Evolutionary conservation across 2,888 invertebrate species (phyloP).

Genomic region (Lymantria monacha): DNA sequence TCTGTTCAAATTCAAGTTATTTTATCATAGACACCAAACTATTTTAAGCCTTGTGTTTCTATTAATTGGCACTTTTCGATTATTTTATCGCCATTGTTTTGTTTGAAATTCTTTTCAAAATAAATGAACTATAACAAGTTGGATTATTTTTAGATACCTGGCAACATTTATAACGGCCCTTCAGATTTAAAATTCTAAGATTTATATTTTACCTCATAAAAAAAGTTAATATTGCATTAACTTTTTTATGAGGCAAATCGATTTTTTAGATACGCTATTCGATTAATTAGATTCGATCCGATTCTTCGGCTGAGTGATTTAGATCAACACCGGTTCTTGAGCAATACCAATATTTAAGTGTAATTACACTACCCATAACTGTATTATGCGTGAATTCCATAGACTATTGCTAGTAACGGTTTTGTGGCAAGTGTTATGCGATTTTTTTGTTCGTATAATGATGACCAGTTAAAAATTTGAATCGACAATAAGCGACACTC

Average conservation of each 20-base stretch:
- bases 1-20: no score
- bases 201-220: neutral
- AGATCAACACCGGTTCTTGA: conserved; percentile 8
- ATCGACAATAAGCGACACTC: no score
- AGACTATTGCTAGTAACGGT: neutral
- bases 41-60: no score
- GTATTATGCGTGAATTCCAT: conserved; percentile 1
- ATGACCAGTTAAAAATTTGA: no score
- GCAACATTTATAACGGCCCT: neutral
- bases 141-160: no score
- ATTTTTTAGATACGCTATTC: conserved; percentile 9
- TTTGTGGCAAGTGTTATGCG: neutral
- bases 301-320: conserved; percentile 14
- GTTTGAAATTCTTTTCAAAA: no score
- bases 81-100: no score
- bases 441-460: no score
- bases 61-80: no score
- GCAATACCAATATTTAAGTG: conserved; percentile 21
- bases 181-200: neutral
- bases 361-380: conserved; percentile 20
- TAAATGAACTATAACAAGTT: no score
- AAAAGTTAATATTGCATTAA: neutral
- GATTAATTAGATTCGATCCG: conserved; percentile 16
- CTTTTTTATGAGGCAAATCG: conserved; percentile 1
- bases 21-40: no score